Evolutionary conservation across 2,888 invertebrate genomes (phyloP).

Genomic region (Hypercompe scribonia): DNA sequence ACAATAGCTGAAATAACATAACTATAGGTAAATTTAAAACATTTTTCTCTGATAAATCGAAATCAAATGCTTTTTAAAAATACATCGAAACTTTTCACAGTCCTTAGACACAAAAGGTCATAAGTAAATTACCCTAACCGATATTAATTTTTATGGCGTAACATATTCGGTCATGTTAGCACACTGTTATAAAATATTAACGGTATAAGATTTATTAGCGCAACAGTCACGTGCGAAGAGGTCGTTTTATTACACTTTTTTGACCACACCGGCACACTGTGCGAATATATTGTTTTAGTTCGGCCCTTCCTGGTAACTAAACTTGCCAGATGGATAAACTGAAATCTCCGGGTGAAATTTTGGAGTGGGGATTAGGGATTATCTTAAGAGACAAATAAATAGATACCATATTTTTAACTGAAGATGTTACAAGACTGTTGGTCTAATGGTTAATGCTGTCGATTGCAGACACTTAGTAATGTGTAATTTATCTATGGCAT

Average conservation of each 20-base stretch:
- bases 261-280: conserved; percentile 57
- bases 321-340: not conserved
- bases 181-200: conserved; percentile 78
- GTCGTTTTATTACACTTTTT: conserved; percentile 81
- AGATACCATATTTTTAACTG: too few species aligned
- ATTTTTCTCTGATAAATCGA: too few species aligned
- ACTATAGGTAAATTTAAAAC: too few species aligned
- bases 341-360: not conserved
- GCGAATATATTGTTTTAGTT: conserved; percentile 49
- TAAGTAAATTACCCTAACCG: conserved; percentile 54
- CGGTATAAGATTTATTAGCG: conserved; percentile 71
- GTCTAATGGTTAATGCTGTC: too few species aligned
- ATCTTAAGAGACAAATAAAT: not conserved
- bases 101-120: conserved; percentile 30
- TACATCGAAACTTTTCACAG: conserved; percentile 20
- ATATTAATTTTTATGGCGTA: conserved; percentile 79
- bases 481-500: too few species aligned
- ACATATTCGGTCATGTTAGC: conserved; percentile 59
- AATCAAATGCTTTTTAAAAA: not conserved
- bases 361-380: not conserved
- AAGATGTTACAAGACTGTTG: too few species aligned
- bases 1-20: too few species aligned
- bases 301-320: not conserved
- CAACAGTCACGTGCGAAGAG: conserved; percentile 73
- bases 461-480: too few species aligned